Conservation (phyloP, 2,113 vertebrate species). For the Perognathus longimembris region DNA sequence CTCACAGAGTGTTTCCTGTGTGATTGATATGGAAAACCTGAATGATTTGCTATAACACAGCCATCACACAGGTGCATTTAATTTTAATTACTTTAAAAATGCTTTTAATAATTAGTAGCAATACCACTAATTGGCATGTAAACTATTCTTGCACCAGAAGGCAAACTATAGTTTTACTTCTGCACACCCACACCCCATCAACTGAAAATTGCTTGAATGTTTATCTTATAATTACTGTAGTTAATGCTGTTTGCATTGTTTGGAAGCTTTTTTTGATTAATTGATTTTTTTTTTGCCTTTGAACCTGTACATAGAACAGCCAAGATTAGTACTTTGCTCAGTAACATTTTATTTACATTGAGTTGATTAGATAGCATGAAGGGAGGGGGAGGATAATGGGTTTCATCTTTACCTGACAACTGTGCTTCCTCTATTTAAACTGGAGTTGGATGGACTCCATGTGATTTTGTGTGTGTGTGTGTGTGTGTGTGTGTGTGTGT, state of each 20-base stretch:
- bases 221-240: constrained; percentile 83
- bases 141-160: constrained; percentile 76
- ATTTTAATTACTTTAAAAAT: constrained; percentile 82
- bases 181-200: constrained; percentile 77
- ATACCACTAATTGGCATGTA: constrained; percentile 79
- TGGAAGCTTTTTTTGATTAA: constrained; percentile 81
- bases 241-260: constrained; percentile 83
- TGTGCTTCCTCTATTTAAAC: background rate
- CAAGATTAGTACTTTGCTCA: constrained; percentile 60
- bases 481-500: too few species aligned
- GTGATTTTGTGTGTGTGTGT: too few species aligned
- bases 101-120: constrained; percentile 82
- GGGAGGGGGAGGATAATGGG: background rate
- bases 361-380: constrained; percentile 47
- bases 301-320: constrained; percentile 61
- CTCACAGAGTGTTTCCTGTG: constrained; percentile 46
- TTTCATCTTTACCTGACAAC: constrained; percentile 55
- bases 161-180: constrained; percentile 79
- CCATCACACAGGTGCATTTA: constrained; percentile 72
- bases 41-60: constrained; percentile 58
- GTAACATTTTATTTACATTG: constrained; percentile 73
- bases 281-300: constrained; percentile 64
- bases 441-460: background rate
- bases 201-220: constrained; percentile 78
- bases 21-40: constrained; percentile 74